Evolutionary conservation across 2,888 invertebrate genomes (phyloP), one percentile per base, ranked within the genome.

Genomic region (Leucoptera coffeella): DNA sequence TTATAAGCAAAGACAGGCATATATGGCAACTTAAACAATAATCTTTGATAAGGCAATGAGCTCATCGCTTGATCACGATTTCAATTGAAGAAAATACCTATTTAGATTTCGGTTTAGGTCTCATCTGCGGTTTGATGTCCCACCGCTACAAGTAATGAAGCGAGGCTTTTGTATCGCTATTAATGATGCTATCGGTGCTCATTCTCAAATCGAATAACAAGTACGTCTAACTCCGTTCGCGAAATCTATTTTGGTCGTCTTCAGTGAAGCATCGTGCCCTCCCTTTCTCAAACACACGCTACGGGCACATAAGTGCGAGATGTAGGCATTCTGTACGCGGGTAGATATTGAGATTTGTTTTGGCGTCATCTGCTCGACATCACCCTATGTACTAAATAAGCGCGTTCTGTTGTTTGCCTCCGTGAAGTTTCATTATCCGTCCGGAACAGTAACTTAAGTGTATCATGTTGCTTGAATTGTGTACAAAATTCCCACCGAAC

Each of bases 191-290:
- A 46, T 54, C 48, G 46, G 52, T 41, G 42, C 37, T 41, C 44
- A 41, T 36, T 32, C 37, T 46, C 54, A 61, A 64, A 60, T 60
- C 51, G 60, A 65, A 64, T 62, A 65, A 67, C 69, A 69, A 69
- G 69, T 69, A 69, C 59, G 67, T 57, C 60, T 69, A 69, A 65
- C 69, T 69, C 65, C 64, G 55, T 69, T 69, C 62, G 65, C 62
- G 65, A 58, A 65, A 65, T 67, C 69, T 69, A 69, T 69, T 69
- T 69, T 62, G 59, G 67, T 62, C 62, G 61, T 61, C 64, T 64
- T 65, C 57, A 53, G 55, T 59, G 64, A 53, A 59, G 53, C 56
- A 54, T 52, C 53, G 50, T 51, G 61, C 55, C 54, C 55, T 56
- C 55, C 43, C 52, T 57, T 49, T 67, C 64, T 64, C 60, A 64